Conservation (phyloP, 2,113 vertebrate species). For the Sakesphorus luctuosus region DNA sequence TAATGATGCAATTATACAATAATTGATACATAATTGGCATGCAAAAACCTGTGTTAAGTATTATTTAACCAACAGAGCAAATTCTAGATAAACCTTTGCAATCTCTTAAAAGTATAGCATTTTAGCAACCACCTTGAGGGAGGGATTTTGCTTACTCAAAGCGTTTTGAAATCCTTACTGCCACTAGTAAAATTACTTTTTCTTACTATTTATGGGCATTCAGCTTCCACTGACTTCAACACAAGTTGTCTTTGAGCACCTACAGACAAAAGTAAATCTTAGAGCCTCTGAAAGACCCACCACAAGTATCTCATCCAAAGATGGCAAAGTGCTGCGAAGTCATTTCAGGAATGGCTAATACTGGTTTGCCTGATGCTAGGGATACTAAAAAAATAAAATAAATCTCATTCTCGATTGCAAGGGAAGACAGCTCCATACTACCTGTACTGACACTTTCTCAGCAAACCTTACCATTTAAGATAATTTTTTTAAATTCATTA, state of each 20-base stretch:
- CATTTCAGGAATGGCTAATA: background rate
- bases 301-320: constrained; percentile 10
- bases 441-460: background rate
- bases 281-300: background rate
- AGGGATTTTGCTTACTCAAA: background rate
- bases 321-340: background rate
- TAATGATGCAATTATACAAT: constrained; percentile 80
- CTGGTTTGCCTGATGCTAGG: background rate
- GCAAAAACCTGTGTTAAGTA: constrained; percentile 71
- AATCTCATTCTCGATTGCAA: background rate
- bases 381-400: background rate
- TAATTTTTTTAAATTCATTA: background rate
- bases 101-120: background rate
- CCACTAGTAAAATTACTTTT: background rate
- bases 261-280: background rate
- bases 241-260: background rate
- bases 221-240: background rate
- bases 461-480: background rate
- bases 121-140: constrained; percentile 2
- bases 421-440: background rate
- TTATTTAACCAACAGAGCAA: constrained; percentile 76
- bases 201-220: background rate
- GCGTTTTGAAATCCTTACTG: background rate
- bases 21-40: constrained; percentile 78
- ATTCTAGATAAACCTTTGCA: constrained; percentile 49